Base-by-base conservation (phyloP, 2,888 invertebrate genomes). In the Rhingia rostrata region DNA sequence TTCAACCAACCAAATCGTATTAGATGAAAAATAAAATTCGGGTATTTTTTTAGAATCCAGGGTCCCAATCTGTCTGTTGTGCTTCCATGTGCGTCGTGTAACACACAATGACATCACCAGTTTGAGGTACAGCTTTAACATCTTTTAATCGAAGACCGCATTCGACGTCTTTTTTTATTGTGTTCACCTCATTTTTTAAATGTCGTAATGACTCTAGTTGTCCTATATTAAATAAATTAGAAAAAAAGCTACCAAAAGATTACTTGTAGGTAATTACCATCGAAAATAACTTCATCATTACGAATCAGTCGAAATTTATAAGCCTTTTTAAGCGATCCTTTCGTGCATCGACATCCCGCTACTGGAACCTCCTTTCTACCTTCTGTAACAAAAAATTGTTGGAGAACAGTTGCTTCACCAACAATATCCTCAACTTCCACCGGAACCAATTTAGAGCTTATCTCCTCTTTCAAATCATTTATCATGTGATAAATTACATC, bases 401-500 rank as follows among this genome's bases (percentile, higher is more conserved):
- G 95, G 12, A 97, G 90, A 2, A 99, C 96, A 88, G 94, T 94
- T 0, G 98, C 98, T 92, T 97, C 96, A 0, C 97, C 97, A 66
- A 96, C 82, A 39, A 95, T 86, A 88, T 97, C 96, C 90, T 98
- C 97, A 7, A 94, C 94, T 86, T 95, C 94, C 56, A 93, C 90
- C 33, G 92, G 90, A 0, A 98, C 97, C 88, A 99, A 92, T 88
- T 93, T 92, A 0, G 91, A 91, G 87, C 93, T 95, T 66, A 99
- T 93, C 91, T 97, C 95, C 56, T 93, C 93, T 88, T 96, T 97
- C 0, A 99, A 91, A 89, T 98, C 96, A 88, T 99, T 98, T 12
- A 99, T 94, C 80, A 99, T 92, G 86, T 96, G 95, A 92, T 99
- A 99, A 87, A 99, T 99, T 35, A 99, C 95, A 91, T 98, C 98